These are phyloP conservation scores for Cremastinae sp. DNA, from an alignment of 2,888 invertebrate genomes.

Conservation along the genomic window DNA sequence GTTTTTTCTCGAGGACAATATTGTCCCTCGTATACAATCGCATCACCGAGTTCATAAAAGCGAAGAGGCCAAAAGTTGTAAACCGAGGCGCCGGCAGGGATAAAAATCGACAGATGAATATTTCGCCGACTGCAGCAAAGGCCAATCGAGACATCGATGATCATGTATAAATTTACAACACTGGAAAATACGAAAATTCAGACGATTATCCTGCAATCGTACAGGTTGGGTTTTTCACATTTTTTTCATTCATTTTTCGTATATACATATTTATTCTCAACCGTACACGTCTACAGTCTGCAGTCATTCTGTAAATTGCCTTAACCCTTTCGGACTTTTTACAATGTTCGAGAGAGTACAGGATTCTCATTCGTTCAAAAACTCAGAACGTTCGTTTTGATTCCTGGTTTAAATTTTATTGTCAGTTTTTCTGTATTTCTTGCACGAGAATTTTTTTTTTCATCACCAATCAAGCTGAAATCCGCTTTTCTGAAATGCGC, in stretches of 20 bases:
- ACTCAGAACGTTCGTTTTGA: too few species aligned
- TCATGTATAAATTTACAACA: slow-evolving; percentile 18
- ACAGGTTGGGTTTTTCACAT: neutral
- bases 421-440: too few species aligned
- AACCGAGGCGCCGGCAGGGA: slow-evolving; percentile 58
- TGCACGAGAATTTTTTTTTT: too few species aligned
- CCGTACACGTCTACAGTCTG: too few species aligned
- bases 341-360: too few species aligned
- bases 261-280: too few species aligned
- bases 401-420: too few species aligned
- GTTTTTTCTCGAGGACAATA: neutral
- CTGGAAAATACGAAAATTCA: slow-evolving; percentile 41
- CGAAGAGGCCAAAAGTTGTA: slow-evolving; percentile 51
- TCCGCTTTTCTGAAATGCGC: too few species aligned
- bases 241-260: neutral
- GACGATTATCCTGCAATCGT: slow-evolving; percentile 34
- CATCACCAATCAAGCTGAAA: too few species aligned
- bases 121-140: slow-evolving; percentile 14
- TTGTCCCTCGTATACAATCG: slow-evolving; percentile 3
- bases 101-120: slow-evolving; percentile 38
- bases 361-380: too few species aligned
- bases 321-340: too few species aligned
- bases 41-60: slow-evolving; percentile 28
- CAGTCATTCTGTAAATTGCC: neutral
- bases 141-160: slow-evolving; percentile 14